Evolutionary conservation across 37 sponge, comb jelly and placozoan genomes (phyloP).

Genomic region (Cliona cf. orientalis): DNA sequence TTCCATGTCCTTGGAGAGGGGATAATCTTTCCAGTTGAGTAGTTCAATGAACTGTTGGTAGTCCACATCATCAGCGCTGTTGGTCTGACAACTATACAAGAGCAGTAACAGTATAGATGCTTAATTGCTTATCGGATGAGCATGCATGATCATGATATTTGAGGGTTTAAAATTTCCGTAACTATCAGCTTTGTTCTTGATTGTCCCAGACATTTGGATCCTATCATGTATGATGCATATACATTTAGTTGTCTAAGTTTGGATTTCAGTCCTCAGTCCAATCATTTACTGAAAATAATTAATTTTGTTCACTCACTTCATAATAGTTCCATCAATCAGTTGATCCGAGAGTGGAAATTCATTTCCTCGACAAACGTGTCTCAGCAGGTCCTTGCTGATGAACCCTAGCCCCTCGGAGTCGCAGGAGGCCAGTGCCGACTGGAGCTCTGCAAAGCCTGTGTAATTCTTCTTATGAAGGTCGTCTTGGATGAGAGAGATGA

Average conservation of each 20-base stretch:
- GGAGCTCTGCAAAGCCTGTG: constrained; percentile 35
- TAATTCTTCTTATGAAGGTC: constrained; percentile 65
- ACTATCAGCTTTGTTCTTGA: too few relatives aligned
- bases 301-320: constrained; percentile 63
- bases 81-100: constrained; percentile 46
- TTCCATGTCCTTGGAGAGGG: constrained; percentile 22
- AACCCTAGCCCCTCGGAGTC: constrained; percentile 47
- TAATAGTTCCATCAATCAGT: constrained; percentile 70
- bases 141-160: too few relatives aligned
- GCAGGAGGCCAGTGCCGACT: constrained; percentile 4
- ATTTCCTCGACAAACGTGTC: constrained; percentile 28
- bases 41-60: constrained; percentile 70
- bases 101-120: too few relatives aligned
- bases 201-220: not conserved
- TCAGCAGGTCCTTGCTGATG: constrained; percentile 34
- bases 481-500: constrained; percentile 57
- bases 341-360: constrained; percentile 73
- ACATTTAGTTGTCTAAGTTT: not conserved
- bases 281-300: not conserved
- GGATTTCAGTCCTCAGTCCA: not conserved
- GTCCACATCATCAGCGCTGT: constrained; percentile 35
- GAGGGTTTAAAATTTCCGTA: too few relatives aligned
- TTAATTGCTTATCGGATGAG: too few relatives aligned
- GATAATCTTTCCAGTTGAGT: constrained; percentile 76
- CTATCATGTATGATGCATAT: not conserved